Conservation (phyloP, 2,797 vertebrate genomes). For the Myotis daubentonii region DNA sequence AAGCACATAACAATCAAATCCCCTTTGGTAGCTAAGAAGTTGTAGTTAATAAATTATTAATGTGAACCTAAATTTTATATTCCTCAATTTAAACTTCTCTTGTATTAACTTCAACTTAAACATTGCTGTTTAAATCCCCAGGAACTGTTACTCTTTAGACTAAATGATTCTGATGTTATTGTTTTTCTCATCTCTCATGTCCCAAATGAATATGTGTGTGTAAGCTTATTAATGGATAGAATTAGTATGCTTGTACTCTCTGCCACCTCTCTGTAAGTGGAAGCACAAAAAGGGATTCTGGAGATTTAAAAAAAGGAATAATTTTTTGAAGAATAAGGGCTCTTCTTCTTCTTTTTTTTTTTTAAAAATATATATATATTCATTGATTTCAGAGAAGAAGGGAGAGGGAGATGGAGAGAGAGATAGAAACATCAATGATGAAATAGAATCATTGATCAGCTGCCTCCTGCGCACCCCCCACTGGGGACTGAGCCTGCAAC, state of each 20-base stretch:
- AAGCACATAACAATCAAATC: neutral
- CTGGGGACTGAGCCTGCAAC: too few relatives aligned
- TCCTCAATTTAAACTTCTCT: neutral
- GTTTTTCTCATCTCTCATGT: neutral
- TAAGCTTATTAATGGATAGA: neutral
- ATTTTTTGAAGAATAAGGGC: neutral
- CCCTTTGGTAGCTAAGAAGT: neutral
- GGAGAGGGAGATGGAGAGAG: too few relatives aligned
- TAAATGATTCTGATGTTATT: neutral
- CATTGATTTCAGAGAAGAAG: too few relatives aligned
- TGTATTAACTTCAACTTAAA: neutral
- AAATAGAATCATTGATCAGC: too few relatives aligned
- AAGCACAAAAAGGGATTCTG: neutral
- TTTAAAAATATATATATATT: too few relatives aligned
- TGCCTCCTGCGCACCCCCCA: too few relatives aligned
- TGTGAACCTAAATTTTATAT: neutral
- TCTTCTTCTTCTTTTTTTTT: neutral
- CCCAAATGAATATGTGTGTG: neutral
- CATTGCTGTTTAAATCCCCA: neutral
- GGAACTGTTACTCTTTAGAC: neutral
- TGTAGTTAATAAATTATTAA: constrained; percentile 4
- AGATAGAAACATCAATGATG: too few relatives aligned
- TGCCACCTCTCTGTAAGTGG: neutral
- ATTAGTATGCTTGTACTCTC: neutral
- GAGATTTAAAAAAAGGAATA: neutral